These are phyloP conservation scores for Leucophora obtusa DNA, from an alignment of 2,888 invertebrate species.

Conservation along the genomic window DNA sequence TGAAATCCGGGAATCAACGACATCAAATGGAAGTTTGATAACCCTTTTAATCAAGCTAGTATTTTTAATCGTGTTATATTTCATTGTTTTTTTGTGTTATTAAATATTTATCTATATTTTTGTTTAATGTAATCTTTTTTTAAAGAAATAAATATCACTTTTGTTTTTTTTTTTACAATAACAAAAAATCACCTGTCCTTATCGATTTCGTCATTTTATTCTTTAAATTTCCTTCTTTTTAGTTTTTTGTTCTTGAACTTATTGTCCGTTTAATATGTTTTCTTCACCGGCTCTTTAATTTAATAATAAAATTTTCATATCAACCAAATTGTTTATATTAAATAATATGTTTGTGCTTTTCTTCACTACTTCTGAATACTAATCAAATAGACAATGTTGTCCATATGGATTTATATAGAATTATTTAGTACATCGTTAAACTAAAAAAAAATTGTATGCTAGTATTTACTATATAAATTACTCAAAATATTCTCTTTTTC, in stretches of 20 bases:
- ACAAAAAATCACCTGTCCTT: conserved; percentile 19
- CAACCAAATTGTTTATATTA: neutral
- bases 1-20: too few relatives aligned
- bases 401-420: conserved; percentile 5
- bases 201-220: conserved; percentile 12
- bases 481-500: neutral
- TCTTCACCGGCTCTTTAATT: neutral
- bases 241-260: neutral
- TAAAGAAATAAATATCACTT: neutral
- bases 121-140: too few relatives aligned
- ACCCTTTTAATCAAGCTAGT: neutral
- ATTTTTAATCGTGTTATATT: too few relatives aligned
- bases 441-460: neutral
- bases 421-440: neutral
- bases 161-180: neutral
- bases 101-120: too few relatives aligned
- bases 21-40: too few relatives aligned
- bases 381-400: neutral
- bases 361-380: neutral
- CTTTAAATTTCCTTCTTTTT: conserved; percentile 6
- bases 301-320: neutral
- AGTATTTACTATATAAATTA: too few relatives aligned
- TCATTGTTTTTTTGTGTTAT: too few relatives aligned
- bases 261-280: neutral
- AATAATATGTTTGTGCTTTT: neutral